These are phyloP conservation scores for Gymnosoma rotundatum DNA, from an alignment of 2,888 invertebrate genomes.

Conservation along the genomic window DNA sequence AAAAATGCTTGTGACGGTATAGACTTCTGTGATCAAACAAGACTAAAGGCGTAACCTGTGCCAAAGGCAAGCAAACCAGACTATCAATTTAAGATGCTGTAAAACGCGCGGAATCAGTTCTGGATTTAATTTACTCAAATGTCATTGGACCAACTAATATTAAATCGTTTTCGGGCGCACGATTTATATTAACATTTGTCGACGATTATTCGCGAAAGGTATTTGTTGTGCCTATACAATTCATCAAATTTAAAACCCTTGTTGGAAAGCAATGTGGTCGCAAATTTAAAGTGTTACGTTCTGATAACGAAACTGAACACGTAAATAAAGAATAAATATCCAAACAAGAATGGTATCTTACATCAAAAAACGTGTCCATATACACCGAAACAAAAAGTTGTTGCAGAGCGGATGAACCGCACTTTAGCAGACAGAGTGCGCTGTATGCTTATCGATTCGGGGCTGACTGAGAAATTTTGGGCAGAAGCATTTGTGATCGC, in stretches of 20 bases:
- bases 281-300: no score
- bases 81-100: not conserved
- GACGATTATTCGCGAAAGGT: no score
- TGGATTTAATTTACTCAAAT: no score
- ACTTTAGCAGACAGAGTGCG: no score
- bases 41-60: not conserved
- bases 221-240: conserved; percentile 79
- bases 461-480: conserved; percentile 62
- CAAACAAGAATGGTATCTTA: conserved; percentile 66
- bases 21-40: not conserved
- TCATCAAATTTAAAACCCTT: no score
- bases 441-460: conserved; percentile 70
- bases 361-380: no score
- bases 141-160: conserved; percentile 78
- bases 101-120: no score
- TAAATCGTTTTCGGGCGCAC: no score
- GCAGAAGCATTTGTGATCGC: conserved; percentile 60
- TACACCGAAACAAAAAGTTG: conserved; percentile 44
- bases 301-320: no score
- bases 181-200: conserved; percentile 76
- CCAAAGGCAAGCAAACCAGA: conserved; percentile 1
- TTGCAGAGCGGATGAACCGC: conserved; percentile 61
- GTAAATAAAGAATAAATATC: no score
- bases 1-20: not conserved
- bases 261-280: no score